Base-by-base conservation (phyloP, 2,888 invertebrate species). In the Cantharis flavilabris region DNA sequence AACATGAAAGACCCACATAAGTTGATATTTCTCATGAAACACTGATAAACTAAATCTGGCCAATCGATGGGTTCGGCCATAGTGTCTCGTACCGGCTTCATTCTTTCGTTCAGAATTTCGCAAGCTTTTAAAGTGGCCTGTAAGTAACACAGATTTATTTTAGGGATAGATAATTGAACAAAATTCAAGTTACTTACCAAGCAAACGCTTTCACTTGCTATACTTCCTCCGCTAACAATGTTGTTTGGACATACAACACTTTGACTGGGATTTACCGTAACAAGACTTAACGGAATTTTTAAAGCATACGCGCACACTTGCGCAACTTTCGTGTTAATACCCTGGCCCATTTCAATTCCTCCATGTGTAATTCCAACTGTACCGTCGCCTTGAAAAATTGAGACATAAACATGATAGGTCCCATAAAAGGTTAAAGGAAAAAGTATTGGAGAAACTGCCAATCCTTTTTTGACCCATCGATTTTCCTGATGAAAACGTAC, bases 1-100 rank as follows among this genome's bases (percentile, higher is more conserved):
- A 7, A 93, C 90, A 91, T 89, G 83, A 92, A 91, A 13, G 90
- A 90, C 1, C 92, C 92, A 82, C 92, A 92, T 67, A 94, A 87
- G 84, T 93, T 91, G 3, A 94, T 86, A 71, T 91, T 90, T 62
- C 89, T 86, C 7, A 76, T 70, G 78, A 88, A 87, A 0, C 93
- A 93, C 80, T 89, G 87, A 70, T 88, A 85, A 1, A 93, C 85
- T 26, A 94, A 83, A 67, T 91, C 88, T 76, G 89, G 87, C 93
- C 93, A 94, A 23, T 20, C n/a, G 3, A 89, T 85, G 0, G 90
- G 88, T 18, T 91, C 89, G 4, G 87, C 87, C 82, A 92, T 79
- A 71, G 90, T 89, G n/a, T 90, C 88, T 83, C 86, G 91, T 1
- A 92, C 84, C 0, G 93, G 93, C 81, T 91, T 14, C 65, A 67